Base-by-base conservation (phyloP, 2,888 invertebrate genomes). In the Orthonychiurus folsomi region DNA sequence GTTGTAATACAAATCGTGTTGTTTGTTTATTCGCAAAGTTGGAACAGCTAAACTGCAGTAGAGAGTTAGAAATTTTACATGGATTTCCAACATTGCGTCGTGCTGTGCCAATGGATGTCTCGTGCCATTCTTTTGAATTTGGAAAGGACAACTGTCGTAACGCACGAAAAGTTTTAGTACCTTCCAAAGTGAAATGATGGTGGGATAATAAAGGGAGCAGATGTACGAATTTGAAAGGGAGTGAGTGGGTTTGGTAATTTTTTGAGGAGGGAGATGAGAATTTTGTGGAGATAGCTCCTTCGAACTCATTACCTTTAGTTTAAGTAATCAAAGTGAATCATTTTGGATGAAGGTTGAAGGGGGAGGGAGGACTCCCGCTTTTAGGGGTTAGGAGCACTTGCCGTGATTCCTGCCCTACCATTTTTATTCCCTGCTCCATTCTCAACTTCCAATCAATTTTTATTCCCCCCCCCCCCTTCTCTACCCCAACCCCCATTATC, bases 171-270 rank as follows among this genome's bases (percentile, higher is more conserved):
- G 37, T 37, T 37, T 37, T 37, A 5, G 37, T 37, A 37, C n/a
- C n/a, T n/a, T n/a, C n/a, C n/a, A n/a, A n/a, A 15, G 37, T 37
- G 37, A 9, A 37, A 37, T 37, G 9, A 15, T 37, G 37, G 37
- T 15, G 37, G 37, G 37, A 37, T 15, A 37, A 5, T 5, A 15
- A 37, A 37, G 5, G 37, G 37, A 37, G 37, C 37, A 37, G 37
- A 37, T 37, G 37, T 37, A 37, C 37, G 37, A 37, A 37, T 37
- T 37, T 37, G 37, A 37, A 37, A 37, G 37, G 37, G 37, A n/a
- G n/a, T n/a, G n/a, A n/a, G n/a, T n/a, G n/a, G n/a, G n/a, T n/a
- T n/a, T n/a, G n/a, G n/a, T n/a, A n/a, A n/a, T n/a, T n/a, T n/a
- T n/a, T 37, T 37, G 37, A 37, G 37, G 37, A 37, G 37, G 15